phyloP scores from a whole-genome alignment of 2,797 vertebrate genomes.

The Lagorchestes hirsutus region DNA sequence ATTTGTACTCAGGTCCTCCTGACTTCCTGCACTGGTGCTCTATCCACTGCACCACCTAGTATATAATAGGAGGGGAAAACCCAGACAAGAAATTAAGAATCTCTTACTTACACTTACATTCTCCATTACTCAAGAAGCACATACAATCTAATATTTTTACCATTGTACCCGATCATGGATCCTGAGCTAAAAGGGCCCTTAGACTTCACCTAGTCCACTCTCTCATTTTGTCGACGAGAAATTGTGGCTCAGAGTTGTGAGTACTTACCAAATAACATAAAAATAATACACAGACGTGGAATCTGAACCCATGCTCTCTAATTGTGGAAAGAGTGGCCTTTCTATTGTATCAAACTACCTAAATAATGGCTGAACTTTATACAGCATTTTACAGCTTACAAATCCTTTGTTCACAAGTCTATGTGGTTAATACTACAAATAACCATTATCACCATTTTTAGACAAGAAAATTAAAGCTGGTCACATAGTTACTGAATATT shows the following conservation, averaged over 20 bases:
- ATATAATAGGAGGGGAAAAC: neutral
- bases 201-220: neutral
- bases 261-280: neutral
- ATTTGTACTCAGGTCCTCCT: too few relatives aligned
- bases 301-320: neutral
- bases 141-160: neutral
- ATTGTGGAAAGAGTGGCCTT: neutral
- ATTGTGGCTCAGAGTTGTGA: neutral
- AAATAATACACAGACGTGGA: neutral
- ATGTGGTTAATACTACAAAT: neutral
- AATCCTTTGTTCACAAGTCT: neutral
- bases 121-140: neutral
- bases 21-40: too few relatives aligned
- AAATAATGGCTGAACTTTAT: neutral
- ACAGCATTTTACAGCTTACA: neutral
- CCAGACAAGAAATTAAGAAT: constrained; percentile 9
- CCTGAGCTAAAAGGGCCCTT: neutral
- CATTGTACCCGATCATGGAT: neutral
- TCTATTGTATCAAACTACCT: neutral
- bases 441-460: neutral
- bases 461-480: neutral
- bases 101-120: constrained; percentile 3
- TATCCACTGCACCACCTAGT: too few relatives aligned
- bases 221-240: neutral
- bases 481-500: neutral